phyloP scores from a whole-genome alignment of 2,113 vertebrate genomes.

The Chloroceryle aenea region DNA sequence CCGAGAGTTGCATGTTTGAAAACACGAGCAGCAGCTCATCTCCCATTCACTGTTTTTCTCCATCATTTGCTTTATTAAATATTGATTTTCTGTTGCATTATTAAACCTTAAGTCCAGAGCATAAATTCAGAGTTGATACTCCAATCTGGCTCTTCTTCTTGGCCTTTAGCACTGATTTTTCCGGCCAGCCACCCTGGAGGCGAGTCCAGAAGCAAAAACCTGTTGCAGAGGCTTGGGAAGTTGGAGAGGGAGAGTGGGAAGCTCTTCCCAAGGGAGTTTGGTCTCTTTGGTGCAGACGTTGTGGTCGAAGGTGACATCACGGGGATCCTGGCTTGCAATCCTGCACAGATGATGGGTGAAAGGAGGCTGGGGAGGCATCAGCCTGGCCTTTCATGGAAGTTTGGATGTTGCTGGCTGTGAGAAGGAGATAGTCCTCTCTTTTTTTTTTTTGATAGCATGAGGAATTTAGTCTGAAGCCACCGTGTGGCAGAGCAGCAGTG shows the following conservation, averaged over 20 bases:
- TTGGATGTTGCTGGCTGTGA: background rate
- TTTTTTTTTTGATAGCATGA: background rate
- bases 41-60: slow-evolving; percentile 78
- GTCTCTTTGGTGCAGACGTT: background rate
- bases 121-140: slow-evolving; percentile 83
- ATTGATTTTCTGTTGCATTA: slow-evolving; percentile 88
- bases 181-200: slow-evolving; percentile 8
- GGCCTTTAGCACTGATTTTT: slow-evolving; percentile 69
- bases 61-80: slow-evolving; percentile 88
- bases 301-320: background rate
- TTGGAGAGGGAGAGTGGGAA: background rate
- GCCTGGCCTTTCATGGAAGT: background rate
- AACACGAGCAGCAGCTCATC: slow-evolving; percentile 73
- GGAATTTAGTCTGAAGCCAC: background rate
- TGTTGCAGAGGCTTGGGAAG: background rate
- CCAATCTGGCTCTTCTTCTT: slow-evolving; percentile 76
- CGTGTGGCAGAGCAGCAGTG: background rate
- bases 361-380: background rate
- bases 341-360: background rate
- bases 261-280: background rate
- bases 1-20: slow-evolving; percentile 68
- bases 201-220: background rate
- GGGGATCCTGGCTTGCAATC: background rate
- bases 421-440: background rate
- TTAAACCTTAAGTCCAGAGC: slow-evolving; percentile 82